phyloP scores from a whole-genome alignment of 2,113 vertebrate genomes.

The Tyto alba region DNA sequence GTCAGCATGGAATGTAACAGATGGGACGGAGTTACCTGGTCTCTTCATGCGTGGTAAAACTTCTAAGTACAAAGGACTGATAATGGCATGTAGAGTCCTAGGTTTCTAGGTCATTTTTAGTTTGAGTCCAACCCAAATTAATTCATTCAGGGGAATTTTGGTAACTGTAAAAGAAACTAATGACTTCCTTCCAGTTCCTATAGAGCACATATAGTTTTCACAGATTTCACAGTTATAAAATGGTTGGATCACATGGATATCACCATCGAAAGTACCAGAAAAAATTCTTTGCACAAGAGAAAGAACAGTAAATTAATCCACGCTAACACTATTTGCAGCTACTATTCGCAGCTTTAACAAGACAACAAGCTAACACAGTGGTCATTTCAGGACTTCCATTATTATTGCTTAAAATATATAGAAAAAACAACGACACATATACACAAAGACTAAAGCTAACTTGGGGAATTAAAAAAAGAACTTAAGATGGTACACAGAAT shows the following conservation, averaged over 20 bases:
- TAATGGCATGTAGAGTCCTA: neutral
- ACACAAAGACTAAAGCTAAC: neutral
- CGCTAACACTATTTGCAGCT: neutral
- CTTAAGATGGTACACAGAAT: neutral
- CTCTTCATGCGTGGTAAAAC: neutral
- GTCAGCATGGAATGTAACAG: neutral
- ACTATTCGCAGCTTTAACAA: neutral
- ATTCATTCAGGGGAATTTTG: neutral
- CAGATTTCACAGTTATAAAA: neutral
- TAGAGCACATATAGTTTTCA: neutral
- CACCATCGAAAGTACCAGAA: neutral
- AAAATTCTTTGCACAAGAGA: neutral
- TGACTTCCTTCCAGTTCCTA: neutral
- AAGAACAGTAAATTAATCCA: neutral
- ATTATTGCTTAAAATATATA: no score
- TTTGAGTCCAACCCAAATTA: neutral
- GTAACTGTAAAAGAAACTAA: neutral
- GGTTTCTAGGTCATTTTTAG: neutral
- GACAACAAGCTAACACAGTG: neutral
- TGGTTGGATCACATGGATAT: neutral
- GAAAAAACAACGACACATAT: no score
- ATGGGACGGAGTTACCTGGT: neutral
- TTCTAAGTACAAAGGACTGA: neutral
- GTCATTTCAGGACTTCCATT: neutral
- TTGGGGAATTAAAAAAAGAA: neutral